A percentile compares a stretch with the other conserved stretches of the same genome.
Conservation (phyloP, 2,113 vertebrate species). For the Damaliscus lunatus region DNA sequence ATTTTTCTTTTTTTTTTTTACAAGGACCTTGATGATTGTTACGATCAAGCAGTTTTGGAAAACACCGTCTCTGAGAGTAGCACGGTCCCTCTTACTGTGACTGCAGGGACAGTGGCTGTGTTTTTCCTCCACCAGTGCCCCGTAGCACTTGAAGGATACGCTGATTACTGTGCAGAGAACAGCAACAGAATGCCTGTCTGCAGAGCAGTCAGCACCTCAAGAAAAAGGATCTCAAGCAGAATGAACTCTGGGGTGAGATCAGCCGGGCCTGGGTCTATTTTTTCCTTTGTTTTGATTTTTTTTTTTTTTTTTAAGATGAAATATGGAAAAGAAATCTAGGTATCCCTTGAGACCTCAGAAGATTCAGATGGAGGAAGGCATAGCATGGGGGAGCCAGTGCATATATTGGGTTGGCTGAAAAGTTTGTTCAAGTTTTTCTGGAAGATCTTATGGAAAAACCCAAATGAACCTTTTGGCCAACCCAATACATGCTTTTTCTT, state of each 20-base stretch:
- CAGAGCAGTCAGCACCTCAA: not conserved
- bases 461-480: not conserved
- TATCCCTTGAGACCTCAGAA: not conserved
- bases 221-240: not conserved
- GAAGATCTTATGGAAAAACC: not conserved
- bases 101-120: not conserved
- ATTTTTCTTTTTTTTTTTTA: not conserved
- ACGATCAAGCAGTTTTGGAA: not conserved
- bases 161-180: not conserved
- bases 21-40: not conserved
- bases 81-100: rapidly evolving
- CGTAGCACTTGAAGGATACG: rapidly evolving
- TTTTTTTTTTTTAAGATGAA: not conserved
- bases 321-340: too few relatives aligned
- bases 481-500: not conserved
- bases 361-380: not conserved
- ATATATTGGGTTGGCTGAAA: not conserved
- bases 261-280: not conserved
- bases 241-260: not conserved
- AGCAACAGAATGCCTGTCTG: not conserved
- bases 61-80: not conserved
- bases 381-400: not conserved
- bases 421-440: not conserved
- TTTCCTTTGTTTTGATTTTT: not conserved
- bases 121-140: too few relatives aligned